These are phyloP conservation scores for Periophthalmodon schlosseri DNA, from an alignment of 2,113 vertebrate genomes.

Conservation along the genomic window DNA sequence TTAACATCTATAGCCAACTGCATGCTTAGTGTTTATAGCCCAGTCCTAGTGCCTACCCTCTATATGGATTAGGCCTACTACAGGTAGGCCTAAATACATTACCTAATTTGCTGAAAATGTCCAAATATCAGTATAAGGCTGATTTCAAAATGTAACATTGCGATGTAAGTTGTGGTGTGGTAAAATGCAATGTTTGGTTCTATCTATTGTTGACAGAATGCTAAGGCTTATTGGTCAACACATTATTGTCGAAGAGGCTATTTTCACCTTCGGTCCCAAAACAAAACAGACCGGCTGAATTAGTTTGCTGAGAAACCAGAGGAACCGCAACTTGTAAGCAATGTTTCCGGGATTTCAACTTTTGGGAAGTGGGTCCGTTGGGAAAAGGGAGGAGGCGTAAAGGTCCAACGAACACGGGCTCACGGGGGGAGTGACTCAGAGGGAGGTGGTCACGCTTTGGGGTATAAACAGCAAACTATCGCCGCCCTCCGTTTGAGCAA, in stretches of 20 bases:
- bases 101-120: too few species aligned
- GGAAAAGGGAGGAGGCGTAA: constrained; percentile 54
- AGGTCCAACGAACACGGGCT: constrained; percentile 37
- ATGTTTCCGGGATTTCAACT: constrained; percentile 10
- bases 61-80: too few species aligned
- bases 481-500: constrained; percentile 6
- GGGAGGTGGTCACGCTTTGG: constrained; percentile 25
- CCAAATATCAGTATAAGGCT: too few species aligned
- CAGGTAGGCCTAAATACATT: too few species aligned
- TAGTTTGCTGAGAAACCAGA: constrained; percentile 7
- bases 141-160: too few species aligned
- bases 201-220: not conserved
- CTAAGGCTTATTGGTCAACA: not conserved
- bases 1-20: too few species aligned
- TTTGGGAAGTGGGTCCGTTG: constrained; percentile 36
- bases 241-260: not conserved
- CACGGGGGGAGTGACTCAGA: constrained; percentile 48
- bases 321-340: constrained; percentile 14
- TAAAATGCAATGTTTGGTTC: not conserved
- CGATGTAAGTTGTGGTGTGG: too few species aligned
- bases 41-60: too few species aligned
- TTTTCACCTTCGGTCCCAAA: not conserved
- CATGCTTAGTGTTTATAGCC: too few species aligned
- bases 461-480: constrained; percentile 39
- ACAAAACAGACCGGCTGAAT: not conserved